Evolutionary conservation across 1,140 invertebrate species (phyloP), one percentile per base, ranked within the genome.

Genomic region (Drosophila guanche): DNA sequence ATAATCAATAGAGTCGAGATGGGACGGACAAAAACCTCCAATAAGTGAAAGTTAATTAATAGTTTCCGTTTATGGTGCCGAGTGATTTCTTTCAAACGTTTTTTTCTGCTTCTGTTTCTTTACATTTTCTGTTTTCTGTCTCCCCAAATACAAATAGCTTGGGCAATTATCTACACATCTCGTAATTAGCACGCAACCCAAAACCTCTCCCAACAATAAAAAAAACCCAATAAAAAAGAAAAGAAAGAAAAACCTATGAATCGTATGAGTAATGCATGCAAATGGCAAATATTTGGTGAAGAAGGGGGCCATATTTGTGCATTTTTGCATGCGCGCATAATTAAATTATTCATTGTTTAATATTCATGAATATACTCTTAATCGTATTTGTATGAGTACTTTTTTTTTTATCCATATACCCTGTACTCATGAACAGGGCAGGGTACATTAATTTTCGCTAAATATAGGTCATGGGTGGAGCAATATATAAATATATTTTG

Each of bases 31-130:
- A 48, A 58, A 53, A 77, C 43, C 42, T 20, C 58, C 40, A 63
- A 69, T 73, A 81, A 88, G 80, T 85, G 80, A 85, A 85, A 85
- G 80, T 88, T 85, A 57, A 88, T 88, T 81, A 81, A 85, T 85
- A 69, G 77, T 81, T 85, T 85, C 80, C 80, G 80, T 81, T 85
- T 88, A 80, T 74, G 76, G 71, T 45, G 10, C 40, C 6, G 52
- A 68, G 40, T 47, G 51, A 53, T 74, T 79, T 42, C 45, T 41
- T 69, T 67, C 54, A 8, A 12, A 46, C 27, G 29, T 10, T n/a
- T 41, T 40, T 37, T 40, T 58, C 8, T 46, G 8, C 33, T 41
- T 59, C 23, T 29, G 41, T 42, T 42, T 68, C 53, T 27, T 47
- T 16, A 54, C 27, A 53, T 60, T 37, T 23, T 23, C n/a, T 37